phyloP scores from a whole-genome alignment of 1,140 invertebrate genomes.

The Solenopsis invicta region DNA sequence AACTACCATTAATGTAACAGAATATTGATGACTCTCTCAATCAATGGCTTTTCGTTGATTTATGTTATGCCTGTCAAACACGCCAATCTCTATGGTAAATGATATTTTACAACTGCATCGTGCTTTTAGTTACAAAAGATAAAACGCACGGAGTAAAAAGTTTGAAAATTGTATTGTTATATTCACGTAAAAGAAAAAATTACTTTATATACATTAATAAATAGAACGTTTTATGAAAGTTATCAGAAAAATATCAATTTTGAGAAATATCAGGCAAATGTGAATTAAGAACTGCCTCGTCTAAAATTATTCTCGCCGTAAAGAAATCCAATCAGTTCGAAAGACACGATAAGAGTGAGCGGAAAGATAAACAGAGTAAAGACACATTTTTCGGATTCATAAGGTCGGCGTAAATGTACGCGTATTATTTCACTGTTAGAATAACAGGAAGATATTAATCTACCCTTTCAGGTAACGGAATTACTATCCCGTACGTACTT shows the following conservation, averaged over 20 bases:
- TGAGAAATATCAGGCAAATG: not conserved
- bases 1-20: not conserved
- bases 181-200: not conserved
- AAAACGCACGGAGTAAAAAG: not conserved
- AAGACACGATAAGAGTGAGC: not conserved
- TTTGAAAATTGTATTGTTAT: not conserved
- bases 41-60: not conserved
- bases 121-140: not conserved
- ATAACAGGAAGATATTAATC: slow-evolving; percentile 45
- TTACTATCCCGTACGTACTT: slow-evolving; percentile 18
- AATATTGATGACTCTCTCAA: not conserved
- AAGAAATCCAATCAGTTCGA: not conserved
- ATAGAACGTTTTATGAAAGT: not conserved
- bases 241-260: not conserved
- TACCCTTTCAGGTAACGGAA: slow-evolving; percentile 30
- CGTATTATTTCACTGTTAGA: not conserved
- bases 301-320: not conserved
- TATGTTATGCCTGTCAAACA: not conserved
- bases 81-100: not conserved
- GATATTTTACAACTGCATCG: not conserved
- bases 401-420: not conserved
- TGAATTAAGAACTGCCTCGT: not conserved
- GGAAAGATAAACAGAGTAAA: not conserved
- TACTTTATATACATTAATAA: not conserved
- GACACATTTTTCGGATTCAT: not conserved